Evolutionary conservation across 1,140 invertebrate genomes (phyloP).

Genomic region (Helicoverpa armigera): DNA sequence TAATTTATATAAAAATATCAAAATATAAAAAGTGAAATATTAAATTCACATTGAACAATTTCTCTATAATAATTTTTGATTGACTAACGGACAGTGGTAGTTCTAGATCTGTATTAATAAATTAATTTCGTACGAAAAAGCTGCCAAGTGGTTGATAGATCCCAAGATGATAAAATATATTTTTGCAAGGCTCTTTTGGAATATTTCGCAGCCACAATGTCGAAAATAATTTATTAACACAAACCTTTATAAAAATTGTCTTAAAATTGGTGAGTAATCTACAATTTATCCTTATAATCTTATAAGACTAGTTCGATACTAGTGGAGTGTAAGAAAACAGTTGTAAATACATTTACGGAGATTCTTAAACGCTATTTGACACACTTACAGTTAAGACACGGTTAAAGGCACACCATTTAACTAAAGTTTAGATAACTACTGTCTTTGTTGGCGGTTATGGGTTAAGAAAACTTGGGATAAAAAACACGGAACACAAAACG

Average conservation of each 20-base stretch:
- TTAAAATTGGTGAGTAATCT: neutral
- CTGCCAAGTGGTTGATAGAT: no score
- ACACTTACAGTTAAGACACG: conserved; percentile 15
- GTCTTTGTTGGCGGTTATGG: conserved; percentile 6
- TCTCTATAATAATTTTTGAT: neutral
- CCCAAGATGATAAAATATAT: neutral
- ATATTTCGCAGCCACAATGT: neutral
- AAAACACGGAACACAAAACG: conserved; percentile 31
- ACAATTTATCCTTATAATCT: conserved; percentile 1
- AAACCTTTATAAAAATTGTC: neutral
- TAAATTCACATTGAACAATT: neutral
- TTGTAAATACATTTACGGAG: conserved; percentile 24
- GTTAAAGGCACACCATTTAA: conserved; percentile 22
- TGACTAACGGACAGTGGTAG: neutral
- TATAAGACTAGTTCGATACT: conserved; percentile 10
- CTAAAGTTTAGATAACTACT: conserved; percentile 2
- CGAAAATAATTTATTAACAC: neutral
- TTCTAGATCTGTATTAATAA: neutral
- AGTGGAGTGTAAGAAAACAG: conserved; percentile 32
- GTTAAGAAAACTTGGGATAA: conserved; percentile 19
- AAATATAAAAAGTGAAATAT: neutral
- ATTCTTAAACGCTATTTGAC: conserved; percentile 19
- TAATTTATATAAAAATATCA: neutral
- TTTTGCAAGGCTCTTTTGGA: no score
- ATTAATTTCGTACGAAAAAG: neutral